These are phyloP conservation scores for Craterocephalus amniculus DNA, from an alignment of 2,797 vertebrate species.

Conservation along the genomic window DNA sequence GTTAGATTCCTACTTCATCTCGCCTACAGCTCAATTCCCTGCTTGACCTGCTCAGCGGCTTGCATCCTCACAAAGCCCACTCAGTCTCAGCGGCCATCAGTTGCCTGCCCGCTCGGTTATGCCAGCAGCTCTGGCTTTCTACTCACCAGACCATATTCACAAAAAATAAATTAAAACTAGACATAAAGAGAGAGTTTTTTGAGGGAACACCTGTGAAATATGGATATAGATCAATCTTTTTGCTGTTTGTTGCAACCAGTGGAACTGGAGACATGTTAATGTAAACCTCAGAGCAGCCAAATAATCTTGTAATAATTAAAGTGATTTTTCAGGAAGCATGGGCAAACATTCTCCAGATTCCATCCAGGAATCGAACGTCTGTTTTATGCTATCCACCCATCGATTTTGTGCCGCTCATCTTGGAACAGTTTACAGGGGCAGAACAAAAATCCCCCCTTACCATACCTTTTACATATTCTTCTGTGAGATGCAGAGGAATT, in stretches of 20 bases:
- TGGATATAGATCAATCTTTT: background rate
- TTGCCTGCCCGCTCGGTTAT: background rate
- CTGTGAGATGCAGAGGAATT: too few relatives aligned
- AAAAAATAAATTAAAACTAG: too few relatives aligned
- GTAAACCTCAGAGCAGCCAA: background rate
- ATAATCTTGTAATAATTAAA: background rate
- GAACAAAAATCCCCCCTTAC: too few relatives aligned
- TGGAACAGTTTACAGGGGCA: too few relatives aligned
- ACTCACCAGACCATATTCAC: background rate
- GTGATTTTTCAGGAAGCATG: background rate
- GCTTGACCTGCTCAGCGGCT: background rate
- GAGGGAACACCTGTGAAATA: too few relatives aligned
- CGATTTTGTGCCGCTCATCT: too few relatives aligned
- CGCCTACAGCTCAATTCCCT: conserved; percentile 1
- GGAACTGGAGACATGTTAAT: background rate
- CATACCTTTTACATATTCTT: too few relatives aligned
- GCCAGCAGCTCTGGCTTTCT: background rate
- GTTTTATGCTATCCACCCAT: too few relatives aligned
- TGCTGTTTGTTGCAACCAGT: background rate
- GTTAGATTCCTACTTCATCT: conserved; percentile 1
- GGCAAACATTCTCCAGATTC: background rate
- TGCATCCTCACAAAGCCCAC: conserved; percentile 1
- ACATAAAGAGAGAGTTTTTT: too few relatives aligned
- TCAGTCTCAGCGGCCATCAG: background rate
- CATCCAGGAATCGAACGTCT: too few relatives aligned